Conservation (phyloP, 2,888 invertebrate species). For the Bibio marci region DNA sequence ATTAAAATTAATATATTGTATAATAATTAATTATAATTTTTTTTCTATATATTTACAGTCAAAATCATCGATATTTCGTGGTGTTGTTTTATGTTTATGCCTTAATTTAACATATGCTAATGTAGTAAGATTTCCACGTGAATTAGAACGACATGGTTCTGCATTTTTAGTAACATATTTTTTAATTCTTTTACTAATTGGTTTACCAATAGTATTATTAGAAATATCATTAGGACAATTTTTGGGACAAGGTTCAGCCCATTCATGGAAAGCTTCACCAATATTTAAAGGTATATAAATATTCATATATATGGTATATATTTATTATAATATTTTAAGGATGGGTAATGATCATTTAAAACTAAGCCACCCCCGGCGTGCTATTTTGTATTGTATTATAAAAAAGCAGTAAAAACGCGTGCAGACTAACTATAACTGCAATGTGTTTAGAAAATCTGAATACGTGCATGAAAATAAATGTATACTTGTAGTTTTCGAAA, state of each 20-base stretch:
- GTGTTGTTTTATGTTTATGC: conserved; percentile 28
- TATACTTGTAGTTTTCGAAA: no score
- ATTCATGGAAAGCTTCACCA: conserved; percentile 29
- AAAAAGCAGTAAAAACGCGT: no score
- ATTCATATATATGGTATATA: no score
- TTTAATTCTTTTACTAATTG: conserved; percentile 28
- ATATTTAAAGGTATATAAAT: conserved; percentile 31
- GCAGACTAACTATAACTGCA: no score
- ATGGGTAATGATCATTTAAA: no score
- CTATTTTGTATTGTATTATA: no score
- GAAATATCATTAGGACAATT: conserved; percentile 30
- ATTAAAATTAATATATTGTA: no score
- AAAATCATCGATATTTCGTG: conserved; percentile 30
- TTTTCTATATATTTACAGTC: conserved; percentile 22
- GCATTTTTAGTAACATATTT: conserved; percentile 28
- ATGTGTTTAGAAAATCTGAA: no score
- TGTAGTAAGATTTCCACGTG: conserved; percentile 29
- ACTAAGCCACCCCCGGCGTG: no score
- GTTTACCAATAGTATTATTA: conserved; percentile 27
- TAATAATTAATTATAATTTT: no score
- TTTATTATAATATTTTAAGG: no score
- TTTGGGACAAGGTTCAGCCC: conserved; percentile 29
- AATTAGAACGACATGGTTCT: conserved; percentile 27
- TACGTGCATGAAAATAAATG: no score
- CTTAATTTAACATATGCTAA: conserved; percentile 28